Evolutionary conservation across 2,888 invertebrate genomes (phyloP), one percentile per base, ranked within the genome.

Genomic region (Tetragnatha montana): DNA sequence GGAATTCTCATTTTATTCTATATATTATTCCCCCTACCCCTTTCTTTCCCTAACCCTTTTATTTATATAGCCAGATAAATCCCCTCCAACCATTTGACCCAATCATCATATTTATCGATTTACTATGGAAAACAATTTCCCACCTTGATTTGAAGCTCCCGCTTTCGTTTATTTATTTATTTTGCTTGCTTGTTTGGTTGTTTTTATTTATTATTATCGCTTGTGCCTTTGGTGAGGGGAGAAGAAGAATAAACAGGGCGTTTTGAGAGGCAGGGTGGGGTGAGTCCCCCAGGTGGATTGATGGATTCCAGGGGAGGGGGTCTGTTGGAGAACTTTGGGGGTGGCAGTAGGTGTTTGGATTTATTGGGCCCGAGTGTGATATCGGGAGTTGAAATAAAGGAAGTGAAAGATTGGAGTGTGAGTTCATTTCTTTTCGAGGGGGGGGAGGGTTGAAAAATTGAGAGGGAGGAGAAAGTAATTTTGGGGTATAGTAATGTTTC

Each of bases 41-140:
- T 8, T 17, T 4, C 68, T 78, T 47, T 4, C 22, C 8, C 70
- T 81, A 76, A 89, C 81, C 89, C 89, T 81, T 89, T 89, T 89
- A 89, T 89, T 89, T 89, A 89, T 89, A 89, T 86, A 85, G 89
- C 89, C 78, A 89, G 89, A 89, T 89, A 89, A 89, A 89, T 85
- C 81, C 81, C 81, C 60, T 75, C 89, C 84, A 85, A 85, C 84
- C 88, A 86, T 85, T 89, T 89, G 69, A 60, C 80, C 89, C 89
- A 89, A 89, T 89, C 89, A 89, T 89, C 89, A 89, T 89, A 89
- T 89, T 89, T 89, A 89, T 89, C 85, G 89, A 89, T 89, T 89
- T 85, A 21, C 89, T 81, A 89, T 89, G 89, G 89, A 89, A 89
- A 89, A 89, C 89, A 85, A 89, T 89, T 86, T 81, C 76, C 80